Conservation (phyloP, 2,888 invertebrate species). For the Exocentrus adspersus region DNA sequence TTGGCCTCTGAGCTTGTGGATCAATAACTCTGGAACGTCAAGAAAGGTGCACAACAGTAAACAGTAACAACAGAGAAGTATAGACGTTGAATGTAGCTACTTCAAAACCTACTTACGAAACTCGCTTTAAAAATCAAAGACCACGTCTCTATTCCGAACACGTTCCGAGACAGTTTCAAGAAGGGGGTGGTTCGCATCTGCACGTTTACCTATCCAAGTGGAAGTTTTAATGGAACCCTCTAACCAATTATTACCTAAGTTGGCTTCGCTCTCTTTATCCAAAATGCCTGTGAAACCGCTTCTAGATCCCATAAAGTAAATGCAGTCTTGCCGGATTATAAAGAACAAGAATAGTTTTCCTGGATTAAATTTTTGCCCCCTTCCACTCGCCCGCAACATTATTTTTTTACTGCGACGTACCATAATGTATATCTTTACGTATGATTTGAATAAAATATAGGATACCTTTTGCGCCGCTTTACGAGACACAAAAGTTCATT, state of each 20-base stretch:
- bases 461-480: background rate
- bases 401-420: too few relatives aligned
- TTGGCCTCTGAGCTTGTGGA: background rate
- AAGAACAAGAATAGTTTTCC: too few relatives aligned
- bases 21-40: background rate
- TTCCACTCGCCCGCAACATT: too few relatives aligned
- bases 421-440: background rate
- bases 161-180: constrained; percentile 16
- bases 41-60: too few relatives aligned
- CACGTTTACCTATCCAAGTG: background rate
- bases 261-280: background rate
- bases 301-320: background rate
- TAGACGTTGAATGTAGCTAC: too few relatives aligned
- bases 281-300: background rate
- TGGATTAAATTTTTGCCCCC: too few relatives aligned
- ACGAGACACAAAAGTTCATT: background rate
- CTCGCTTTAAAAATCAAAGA: constrained; percentile 13
- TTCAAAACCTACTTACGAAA: background rate
- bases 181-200: constrained; percentile 7
- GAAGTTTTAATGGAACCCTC: constrained; percentile 15
- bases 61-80: too few relatives aligned
- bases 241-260: constrained; percentile 17
- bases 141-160: constrained; percentile 5
- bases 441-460: background rate
- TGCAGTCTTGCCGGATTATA: too few relatives aligned